Percentiles rank a stretch among this genome's conserved stretches.
phyloP scores from a whole-genome alignment of 2,888 invertebrate genomes.

The Malacosoma neustria region DNA sequence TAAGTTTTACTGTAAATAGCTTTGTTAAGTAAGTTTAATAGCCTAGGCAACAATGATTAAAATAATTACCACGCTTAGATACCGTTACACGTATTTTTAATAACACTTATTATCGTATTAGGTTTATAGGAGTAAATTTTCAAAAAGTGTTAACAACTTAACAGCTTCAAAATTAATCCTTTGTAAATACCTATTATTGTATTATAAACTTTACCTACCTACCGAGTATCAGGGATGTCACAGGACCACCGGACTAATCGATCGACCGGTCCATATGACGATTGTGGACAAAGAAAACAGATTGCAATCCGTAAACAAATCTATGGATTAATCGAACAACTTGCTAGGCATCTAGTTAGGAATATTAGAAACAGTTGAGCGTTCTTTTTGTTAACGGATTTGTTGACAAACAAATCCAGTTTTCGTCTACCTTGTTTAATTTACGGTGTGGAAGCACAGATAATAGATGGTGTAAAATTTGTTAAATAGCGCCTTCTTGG shows the following conservation, averaged over 20 bases:
- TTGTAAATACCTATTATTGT: slow-evolving; percentile 30
- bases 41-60: too few relatives aligned
- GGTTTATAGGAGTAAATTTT: too few relatives aligned
- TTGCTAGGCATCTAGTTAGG: slow-evolving; percentile 12
- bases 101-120: too few relatives aligned
- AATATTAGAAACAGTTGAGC: too few relatives aligned
- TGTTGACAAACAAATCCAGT: slow-evolving; percentile 20
- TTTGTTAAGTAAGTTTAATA: too few relatives aligned
- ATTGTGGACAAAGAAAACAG: slow-evolving; percentile 64
- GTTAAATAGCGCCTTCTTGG: slow-evolving; percentile 47
- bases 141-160: too few relatives aligned
- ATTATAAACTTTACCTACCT: slow-evolving; percentile 1
- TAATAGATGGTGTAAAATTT: slow-evolving; percentile 62
- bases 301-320: slow-evolving; percentile 42
- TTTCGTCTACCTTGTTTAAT: slow-evolving; percentile 52
- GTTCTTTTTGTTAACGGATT: slow-evolving; percentile 29
- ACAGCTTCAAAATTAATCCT: too few relatives aligned
- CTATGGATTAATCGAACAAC: slow-evolving; percentile 16
- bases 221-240: slow-evolving; percentile 35
- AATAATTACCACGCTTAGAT: too few relatives aligned
- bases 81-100: too few relatives aligned
- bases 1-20: too few relatives aligned
- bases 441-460: slow-evolving; percentile 61
- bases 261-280: slow-evolving; percentile 28
- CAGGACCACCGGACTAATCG: slow-evolving; percentile 27